A percentile compares a stretch with the other conserved stretches of the same genome.
These are phyloP conservation scores for Calyptomena viridis DNA, from an alignment of 2,113 vertebrate genomes.

Conservation along the genomic window DNA sequence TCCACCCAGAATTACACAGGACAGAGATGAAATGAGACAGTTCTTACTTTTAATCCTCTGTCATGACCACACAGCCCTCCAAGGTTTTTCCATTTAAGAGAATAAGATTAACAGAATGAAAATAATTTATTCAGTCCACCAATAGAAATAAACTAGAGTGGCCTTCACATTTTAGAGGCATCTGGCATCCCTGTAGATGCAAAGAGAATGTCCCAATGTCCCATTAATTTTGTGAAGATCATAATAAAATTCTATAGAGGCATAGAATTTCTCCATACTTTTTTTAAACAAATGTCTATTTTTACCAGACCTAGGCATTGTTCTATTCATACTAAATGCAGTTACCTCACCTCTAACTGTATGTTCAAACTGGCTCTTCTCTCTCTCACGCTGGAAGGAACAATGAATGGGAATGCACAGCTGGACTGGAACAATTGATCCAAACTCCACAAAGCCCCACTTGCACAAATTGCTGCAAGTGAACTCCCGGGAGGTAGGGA, in stretches of 20 bases:
- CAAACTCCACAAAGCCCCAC: neutral
- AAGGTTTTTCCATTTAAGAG: neutral
- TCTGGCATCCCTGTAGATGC: neutral
- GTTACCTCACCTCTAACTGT: neutral
- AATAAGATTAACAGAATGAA: neutral
- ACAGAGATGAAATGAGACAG: accelerated
- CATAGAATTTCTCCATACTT: neutral
- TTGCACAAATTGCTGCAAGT: neutral
- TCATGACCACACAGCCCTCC: neutral
- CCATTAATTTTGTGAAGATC: neutral
- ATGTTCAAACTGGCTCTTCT: neutral
- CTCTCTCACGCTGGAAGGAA: neutral
- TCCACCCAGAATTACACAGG: neutral
- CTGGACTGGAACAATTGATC: neutral
- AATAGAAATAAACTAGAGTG: neutral
- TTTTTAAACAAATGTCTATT: neutral
- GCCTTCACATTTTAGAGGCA: neutral
- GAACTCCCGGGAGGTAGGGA: neutral
- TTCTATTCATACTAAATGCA: neutral
- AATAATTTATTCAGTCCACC: neutral
- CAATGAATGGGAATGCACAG: neutral
- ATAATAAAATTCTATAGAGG: neutral
- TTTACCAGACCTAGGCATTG: neutral
- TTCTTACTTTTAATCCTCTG: neutral
- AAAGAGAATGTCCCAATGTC: neutral